These are phyloP conservation scores for Corynorhinus townsendii DNA, from an alignment of 2,113 vertebrate species.

Conservation along the genomic window DNA sequence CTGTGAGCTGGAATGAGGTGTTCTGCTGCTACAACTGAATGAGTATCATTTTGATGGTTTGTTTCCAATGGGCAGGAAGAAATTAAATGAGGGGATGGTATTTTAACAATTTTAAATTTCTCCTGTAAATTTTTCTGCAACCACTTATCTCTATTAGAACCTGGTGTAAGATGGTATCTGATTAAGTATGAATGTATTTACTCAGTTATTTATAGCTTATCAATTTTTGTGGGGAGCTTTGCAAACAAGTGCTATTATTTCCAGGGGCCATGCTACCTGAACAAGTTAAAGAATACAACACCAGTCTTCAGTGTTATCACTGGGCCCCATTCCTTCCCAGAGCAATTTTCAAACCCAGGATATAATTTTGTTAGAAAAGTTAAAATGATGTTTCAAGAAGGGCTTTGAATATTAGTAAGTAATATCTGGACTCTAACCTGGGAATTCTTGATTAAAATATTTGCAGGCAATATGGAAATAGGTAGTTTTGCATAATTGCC, in stretches of 20 bases:
- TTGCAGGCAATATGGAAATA: not conserved
- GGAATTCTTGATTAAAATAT: not conserved
- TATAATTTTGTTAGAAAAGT: not conserved
- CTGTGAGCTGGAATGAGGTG: not conserved
- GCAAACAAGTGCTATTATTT: not conserved
- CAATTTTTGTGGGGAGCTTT: not conserved
- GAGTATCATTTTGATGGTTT: not conserved
- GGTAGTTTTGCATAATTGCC: not conserved
- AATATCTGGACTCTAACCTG: not conserved
- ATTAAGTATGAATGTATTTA: not conserved
- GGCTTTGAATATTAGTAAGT: not conserved
- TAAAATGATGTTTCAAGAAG: not conserved
- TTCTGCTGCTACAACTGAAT: accelerated
- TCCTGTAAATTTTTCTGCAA: not conserved
- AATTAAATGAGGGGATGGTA: not conserved
- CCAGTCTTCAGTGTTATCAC: not conserved
- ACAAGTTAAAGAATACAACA: not conserved
- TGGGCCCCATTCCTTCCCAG: not conserved
- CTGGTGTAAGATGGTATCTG: not conserved
- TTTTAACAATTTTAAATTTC: slow-evolving; percentile 5
- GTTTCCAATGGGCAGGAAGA: not conserved
- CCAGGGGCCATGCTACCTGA: not conserved
- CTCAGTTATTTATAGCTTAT: not conserved
- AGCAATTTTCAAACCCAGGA: not conserved
- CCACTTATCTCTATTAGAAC: not conserved